Conservation (phyloP, 2,797 vertebrate species). For the Urocyon cinereoargenteus region DNA sequence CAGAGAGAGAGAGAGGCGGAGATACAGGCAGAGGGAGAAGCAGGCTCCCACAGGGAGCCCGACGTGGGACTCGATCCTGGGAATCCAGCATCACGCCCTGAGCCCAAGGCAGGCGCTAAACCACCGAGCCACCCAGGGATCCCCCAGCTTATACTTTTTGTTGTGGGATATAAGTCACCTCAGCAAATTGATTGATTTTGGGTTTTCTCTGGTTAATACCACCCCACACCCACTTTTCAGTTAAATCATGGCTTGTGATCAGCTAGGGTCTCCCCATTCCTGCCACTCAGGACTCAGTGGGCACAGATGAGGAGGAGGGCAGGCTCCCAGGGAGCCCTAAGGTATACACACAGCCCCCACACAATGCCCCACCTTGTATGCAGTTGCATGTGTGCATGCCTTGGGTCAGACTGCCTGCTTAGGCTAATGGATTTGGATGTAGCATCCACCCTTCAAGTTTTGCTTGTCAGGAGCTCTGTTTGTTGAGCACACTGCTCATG, state of each 20-base stretch:
- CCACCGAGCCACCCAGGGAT: too few species aligned
- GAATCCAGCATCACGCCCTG: too few species aligned
- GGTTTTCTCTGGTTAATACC: not conserved
- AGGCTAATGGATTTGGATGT: not conserved
- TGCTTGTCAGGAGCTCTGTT: not conserved
- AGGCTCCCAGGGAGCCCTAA: not conserved
- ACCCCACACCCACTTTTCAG: not conserved
- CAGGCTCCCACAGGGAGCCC: too few species aligned
- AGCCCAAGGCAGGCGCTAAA: too few species aligned
- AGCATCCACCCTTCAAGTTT: not conserved
- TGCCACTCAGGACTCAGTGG: not conserved
- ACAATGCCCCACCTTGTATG: fast-evolving
- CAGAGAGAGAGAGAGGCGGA: too few species aligned
- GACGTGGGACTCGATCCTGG: too few species aligned
- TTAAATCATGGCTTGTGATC: not conserved
- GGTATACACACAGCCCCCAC: not conserved
- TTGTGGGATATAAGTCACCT: not conserved
- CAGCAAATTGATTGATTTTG: not conserved
- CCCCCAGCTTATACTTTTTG: not conserved
- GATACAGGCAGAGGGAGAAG: too few species aligned
- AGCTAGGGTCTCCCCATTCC: not conserved
- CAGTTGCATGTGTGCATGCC: not conserved
- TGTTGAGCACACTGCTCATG: not conserved
- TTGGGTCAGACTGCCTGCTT: not conserved
- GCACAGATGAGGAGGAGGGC: not conserved